Evolutionary conservation across 2,113 vertebrate genomes (phyloP).

Genomic region (Ceratotherium simum): DNA sequence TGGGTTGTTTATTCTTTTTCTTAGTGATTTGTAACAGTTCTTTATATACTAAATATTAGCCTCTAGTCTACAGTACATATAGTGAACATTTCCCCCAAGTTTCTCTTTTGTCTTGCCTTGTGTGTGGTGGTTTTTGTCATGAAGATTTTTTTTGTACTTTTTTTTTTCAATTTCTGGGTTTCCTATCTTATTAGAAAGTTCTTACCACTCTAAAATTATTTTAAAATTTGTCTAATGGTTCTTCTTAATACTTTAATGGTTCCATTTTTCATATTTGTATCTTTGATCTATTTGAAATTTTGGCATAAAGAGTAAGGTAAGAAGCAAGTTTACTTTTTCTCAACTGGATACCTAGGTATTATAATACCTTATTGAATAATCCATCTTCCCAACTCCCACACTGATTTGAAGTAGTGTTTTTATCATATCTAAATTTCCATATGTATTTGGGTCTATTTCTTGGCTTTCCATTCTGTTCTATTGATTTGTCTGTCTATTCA

Average conservation of each 20-base stretch:
- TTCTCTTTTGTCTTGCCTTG: neutral
- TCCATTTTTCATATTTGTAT: conserved; percentile 26
- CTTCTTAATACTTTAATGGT: conserved; percentile 5
- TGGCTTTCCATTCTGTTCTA: conserved; percentile 9
- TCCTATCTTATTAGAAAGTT: neutral
- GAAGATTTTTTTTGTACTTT: neutral
- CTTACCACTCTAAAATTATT: conserved; percentile 14
- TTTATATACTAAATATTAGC: neutral
- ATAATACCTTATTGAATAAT: conserved; percentile 41
- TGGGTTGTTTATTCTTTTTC: conserved; percentile 5
- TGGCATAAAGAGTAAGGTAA: conserved; percentile 20
- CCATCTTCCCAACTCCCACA: neutral
- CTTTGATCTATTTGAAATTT: conserved; percentile 14
- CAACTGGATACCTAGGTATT: neutral
- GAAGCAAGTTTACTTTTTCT: conserved; percentile 7
- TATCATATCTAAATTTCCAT: neutral
- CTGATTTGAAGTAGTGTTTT: neutral
- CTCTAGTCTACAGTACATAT: neutral
- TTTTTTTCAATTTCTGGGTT: neutral
- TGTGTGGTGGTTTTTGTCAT: neutral
- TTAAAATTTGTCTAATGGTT: neutral
- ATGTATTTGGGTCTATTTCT: neutral
- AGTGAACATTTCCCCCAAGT: neutral
- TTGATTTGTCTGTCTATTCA: neutral
- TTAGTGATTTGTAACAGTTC: neutral